These are phyloP conservation scores for Sebastes diaconus DNA, from an alignment of 2,797 vertebrate species.

Conservation along the genomic window DNA sequence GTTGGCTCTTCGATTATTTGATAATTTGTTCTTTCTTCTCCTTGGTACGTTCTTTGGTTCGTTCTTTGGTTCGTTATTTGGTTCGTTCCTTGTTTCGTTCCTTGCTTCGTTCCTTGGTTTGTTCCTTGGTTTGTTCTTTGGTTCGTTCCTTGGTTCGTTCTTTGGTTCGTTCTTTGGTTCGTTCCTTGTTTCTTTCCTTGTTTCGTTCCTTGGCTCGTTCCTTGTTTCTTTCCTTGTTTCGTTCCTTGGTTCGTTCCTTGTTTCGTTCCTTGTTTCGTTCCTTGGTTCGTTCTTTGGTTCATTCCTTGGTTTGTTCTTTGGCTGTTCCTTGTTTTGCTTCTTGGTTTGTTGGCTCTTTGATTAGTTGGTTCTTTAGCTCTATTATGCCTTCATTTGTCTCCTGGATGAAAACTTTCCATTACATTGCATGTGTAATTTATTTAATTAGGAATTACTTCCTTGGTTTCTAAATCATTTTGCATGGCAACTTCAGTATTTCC, in stretches of 20 bases:
- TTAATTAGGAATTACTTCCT: neutral
- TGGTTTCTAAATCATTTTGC: constrained; percentile 28
- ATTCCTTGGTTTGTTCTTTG: neutral
- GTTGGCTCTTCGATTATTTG: neutral
- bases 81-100: too few relatives aligned
- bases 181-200: too few relatives aligned
- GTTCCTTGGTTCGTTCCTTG: too few relatives aligned
- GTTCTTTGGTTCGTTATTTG: too few relatives aligned
- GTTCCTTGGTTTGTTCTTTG: accelerated
- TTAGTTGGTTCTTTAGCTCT: neutral
- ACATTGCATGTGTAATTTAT: neutral
- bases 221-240: too few relatives aligned
- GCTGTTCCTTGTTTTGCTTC: too few relatives aligned
- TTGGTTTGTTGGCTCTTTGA: too few relatives aligned
- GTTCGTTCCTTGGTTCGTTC: accelerated
- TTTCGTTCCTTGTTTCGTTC: too few relatives aligned
- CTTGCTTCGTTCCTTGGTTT: accelerated
- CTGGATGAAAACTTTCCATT: neutral
- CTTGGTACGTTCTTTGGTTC: neutral
- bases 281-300: neutral
- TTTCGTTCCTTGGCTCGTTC: accelerated
- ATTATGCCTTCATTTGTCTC: neutral
- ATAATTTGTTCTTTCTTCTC: neutral
- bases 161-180: accelerated
- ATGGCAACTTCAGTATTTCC: constrained; percentile 9